phyloP scores from a whole-genome alignment of 1,140 invertebrate species.

The Zelostemma sp. region DNA sequence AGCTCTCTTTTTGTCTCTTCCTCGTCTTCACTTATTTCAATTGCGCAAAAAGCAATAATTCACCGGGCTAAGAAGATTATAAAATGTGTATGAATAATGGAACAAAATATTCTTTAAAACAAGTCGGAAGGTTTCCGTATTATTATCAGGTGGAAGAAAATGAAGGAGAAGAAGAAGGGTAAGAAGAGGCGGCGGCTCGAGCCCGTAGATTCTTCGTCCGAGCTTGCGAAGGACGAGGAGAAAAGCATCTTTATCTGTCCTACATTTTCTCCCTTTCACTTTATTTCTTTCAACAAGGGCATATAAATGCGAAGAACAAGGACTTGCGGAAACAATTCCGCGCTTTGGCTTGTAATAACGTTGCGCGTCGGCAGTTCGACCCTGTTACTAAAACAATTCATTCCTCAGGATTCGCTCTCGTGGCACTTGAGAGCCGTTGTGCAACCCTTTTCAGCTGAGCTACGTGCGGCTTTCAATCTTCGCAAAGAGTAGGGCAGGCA shows the following conservation, averaged over 20 bases:
- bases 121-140: slow-evolving; percentile 15
- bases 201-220: neutral
- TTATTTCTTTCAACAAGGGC: slow-evolving; percentile 12
- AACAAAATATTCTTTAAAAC: slow-evolving; percentile 54
- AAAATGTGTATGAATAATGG: slow-evolving; percentile 68
- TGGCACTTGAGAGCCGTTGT: slow-evolving; percentile 30
- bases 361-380: slow-evolving; percentile 34
- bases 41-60: slow-evolving; percentile 60
- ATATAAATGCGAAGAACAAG: slow-evolving; percentile 47
- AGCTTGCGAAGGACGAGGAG: slow-evolving; percentile 3
- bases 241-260: slow-evolving; percentile 10
- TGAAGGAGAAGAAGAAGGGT: neutral
- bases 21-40: slow-evolving; percentile 54
- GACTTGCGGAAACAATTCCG: slow-evolving; percentile 51
- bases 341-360: slow-evolving; percentile 63
- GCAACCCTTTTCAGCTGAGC: slow-evolving; percentile 26
- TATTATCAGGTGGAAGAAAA: slow-evolving; percentile 3
- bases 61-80: slow-evolving; percentile 64
- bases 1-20: slow-evolving; percentile 11
- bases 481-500: slow-evolving; percentile 1
- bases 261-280: slow-evolving; percentile 25
- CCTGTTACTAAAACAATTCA: slow-evolving; percentile 42
- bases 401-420: slow-evolving; percentile 35
- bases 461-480: slow-evolving; percentile 25
- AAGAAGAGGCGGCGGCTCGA: slow-evolving; percentile 1